phyloP scores from a whole-genome alignment of 92 coral and sea anemone species.

The Paragorgia papillata region DNA sequence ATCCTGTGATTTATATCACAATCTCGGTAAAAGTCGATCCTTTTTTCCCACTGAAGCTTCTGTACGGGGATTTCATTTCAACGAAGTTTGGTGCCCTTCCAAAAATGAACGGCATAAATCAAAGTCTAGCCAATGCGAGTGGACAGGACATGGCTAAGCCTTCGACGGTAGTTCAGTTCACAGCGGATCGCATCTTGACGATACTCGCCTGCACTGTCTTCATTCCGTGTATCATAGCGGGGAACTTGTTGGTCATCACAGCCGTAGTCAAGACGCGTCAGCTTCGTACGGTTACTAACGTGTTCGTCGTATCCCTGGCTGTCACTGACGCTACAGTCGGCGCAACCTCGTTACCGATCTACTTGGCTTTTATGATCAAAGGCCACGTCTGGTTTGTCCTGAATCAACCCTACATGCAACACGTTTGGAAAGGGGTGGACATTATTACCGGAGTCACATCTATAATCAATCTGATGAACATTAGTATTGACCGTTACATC shows the following conservation, averaged over 20 bases:
- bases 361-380: slow-evolving; percentile 26
- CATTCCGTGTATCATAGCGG: slow-evolving; percentile 25
- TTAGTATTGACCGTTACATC: slow-evolving; percentile 85
- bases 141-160: background rate
- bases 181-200: slow-evolving; percentile 15
- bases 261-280: slow-evolving; percentile 12
- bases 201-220: slow-evolving; percentile 4
- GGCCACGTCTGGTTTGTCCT: background rate
- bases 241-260: slow-evolving; percentile 7
- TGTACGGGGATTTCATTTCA: too few relatives aligned
- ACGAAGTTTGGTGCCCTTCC: too few relatives aligned
- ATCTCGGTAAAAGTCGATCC: too few relatives aligned
- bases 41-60: too few relatives aligned
- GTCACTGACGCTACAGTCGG: slow-evolving; percentile 22
- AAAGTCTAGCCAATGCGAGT: background rate
- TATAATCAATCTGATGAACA: slow-evolving; percentile 79
- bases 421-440: slow-evolving; percentile 78
- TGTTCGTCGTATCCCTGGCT: slow-evolving; percentile 24
- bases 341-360: slow-evolving; percentile 4
- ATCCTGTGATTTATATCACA: too few relatives aligned
- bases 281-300: slow-evolving; percentile 20
- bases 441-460: slow-evolving; percentile 87
- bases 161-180: background rate
- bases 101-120: background rate
- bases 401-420: background rate